phyloP scores from a whole-genome alignment of 1,140 invertebrate species.

The Drosophila arizonae region DNA sequence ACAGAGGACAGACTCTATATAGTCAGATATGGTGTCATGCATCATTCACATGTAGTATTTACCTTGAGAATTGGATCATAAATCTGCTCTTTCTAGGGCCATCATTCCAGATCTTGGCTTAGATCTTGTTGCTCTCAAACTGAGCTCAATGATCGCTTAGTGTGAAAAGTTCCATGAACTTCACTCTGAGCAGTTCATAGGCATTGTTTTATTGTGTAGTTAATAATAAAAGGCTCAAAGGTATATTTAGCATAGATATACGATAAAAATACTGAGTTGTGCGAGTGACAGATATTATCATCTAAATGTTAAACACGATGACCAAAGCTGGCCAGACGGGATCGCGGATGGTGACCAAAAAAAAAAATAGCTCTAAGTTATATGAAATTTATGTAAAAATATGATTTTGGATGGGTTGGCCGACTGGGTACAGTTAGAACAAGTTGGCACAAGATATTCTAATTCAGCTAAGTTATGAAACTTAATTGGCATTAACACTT shows the following conservation, averaged over 20 bases:
- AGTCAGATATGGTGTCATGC: no score
- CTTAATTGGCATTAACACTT: conserved; percentile 66
- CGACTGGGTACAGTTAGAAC: conserved; percentile 11
- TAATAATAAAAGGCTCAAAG: conserved; percentile 21
- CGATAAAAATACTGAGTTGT: conserved; percentile 14
- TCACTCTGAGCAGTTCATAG: conserved; percentile 21
- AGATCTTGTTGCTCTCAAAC: not conserved
- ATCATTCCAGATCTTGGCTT: no score
- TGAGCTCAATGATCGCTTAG: conserved; percentile 17
- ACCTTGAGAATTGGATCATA: no score
- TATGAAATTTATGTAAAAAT: conserved; percentile 60
- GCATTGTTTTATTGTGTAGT: not conserved
- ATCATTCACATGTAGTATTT: no score
- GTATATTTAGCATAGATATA: conserved; percentile 14
- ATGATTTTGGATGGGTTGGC: conserved; percentile 20
- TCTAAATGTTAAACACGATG: conserved; percentile 51
- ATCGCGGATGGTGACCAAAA: conserved; percentile 21
- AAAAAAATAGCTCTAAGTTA: conserved; percentile 49
- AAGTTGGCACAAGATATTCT: conserved; percentile 3
- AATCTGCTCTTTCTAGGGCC: no score
- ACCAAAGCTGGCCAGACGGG: conserved; percentile 49
- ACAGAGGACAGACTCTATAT: no score
- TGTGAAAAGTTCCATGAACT: conserved; percentile 72
- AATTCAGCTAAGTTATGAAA: conserved; percentile 45
- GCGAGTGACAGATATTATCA: conserved; percentile 62